phyloP scores from a whole-genome alignment of 2,797 vertebrate genomes.

The Gobionotothen gibberifrons region DNA sequence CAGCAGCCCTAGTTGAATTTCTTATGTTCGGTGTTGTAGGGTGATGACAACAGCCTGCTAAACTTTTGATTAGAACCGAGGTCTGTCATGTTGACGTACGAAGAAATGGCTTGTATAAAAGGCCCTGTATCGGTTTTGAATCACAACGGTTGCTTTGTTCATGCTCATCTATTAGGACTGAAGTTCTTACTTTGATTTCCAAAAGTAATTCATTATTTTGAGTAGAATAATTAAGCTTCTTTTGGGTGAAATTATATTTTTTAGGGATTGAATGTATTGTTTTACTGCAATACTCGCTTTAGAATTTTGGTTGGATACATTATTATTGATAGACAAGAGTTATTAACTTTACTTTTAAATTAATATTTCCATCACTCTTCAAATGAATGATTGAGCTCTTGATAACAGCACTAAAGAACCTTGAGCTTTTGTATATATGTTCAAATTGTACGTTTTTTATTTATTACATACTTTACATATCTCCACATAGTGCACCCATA shows the following conservation, averaged over 20 bases:
- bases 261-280: neutral
- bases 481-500: neutral
- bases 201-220: neutral
- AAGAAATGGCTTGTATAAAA: slow-evolving; percentile 17
- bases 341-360: neutral
- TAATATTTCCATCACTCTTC: neutral
- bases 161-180: neutral
- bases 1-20: slow-evolving; percentile 40
- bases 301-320: neutral
- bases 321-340: neutral
- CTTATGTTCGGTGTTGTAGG: slow-evolving; percentile 39
- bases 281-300: too few species aligned
- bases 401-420: too few species aligned
- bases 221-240: neutral
- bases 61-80: slow-evolving; percentile 48
- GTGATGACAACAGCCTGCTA: slow-evolving; percentile 37
- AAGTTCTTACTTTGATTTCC: slow-evolving; percentile 4
- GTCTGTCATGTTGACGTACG: slow-evolving; percentile 4
- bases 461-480: neutral
- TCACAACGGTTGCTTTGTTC: slow-evolving; percentile 21
- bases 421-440: too few species aligned
- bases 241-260: neutral
- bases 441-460: neutral
- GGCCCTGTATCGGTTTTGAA: neutral
- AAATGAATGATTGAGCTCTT: neutral